Percentiles rank a stretch among this genome's conserved stretches.
phyloP scores from a whole-genome alignment of 2,113 vertebrate species.

The Pluvianellus socialis region DNA sequence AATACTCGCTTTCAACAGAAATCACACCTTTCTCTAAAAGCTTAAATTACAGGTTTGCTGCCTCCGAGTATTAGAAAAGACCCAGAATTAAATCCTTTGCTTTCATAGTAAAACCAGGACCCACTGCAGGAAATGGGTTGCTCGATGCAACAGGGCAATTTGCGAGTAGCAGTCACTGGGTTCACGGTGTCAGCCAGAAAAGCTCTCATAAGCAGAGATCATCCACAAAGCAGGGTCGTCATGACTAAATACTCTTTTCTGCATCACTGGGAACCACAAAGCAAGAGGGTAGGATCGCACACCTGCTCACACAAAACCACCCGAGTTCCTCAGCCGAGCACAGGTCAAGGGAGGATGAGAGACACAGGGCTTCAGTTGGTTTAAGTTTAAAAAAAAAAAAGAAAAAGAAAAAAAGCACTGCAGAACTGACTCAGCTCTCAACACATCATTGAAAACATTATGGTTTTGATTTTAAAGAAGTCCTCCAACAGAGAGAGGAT shows the following conservation, averaged over 20 bases:
- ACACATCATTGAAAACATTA: not conserved
- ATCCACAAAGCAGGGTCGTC: not conserved
- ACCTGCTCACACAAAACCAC: not conserved
- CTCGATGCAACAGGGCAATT: not conserved
- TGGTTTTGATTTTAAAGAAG: not conserved
- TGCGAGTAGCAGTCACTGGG: not conserved
- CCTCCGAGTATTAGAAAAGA: not conserved
- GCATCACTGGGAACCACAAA: not conserved
- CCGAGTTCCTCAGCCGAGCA: not conserved
- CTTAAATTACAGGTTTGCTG: conserved; percentile 26
- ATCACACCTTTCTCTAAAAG: not conserved
- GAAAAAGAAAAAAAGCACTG: not conserved
- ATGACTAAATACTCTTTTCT: not conserved
- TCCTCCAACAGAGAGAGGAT: not conserved
- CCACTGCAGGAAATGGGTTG: not conserved
- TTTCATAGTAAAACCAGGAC: not conserved
- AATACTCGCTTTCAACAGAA: not conserved
- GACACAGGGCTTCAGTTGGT: not conserved
- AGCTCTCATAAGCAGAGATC: not conserved
- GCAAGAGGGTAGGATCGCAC: not conserved
- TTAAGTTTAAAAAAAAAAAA: not conserved
- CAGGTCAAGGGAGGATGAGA: not conserved
- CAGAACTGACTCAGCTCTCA: conserved; percentile 9
- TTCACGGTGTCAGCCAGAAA: not conserved
- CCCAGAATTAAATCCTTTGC: not conserved